Percentiles rank a stretch among this genome's conserved stretches.
Conservation (phyloP, 1,140 invertebrate genomes). For the Tetragonula clypearis region DNA sequence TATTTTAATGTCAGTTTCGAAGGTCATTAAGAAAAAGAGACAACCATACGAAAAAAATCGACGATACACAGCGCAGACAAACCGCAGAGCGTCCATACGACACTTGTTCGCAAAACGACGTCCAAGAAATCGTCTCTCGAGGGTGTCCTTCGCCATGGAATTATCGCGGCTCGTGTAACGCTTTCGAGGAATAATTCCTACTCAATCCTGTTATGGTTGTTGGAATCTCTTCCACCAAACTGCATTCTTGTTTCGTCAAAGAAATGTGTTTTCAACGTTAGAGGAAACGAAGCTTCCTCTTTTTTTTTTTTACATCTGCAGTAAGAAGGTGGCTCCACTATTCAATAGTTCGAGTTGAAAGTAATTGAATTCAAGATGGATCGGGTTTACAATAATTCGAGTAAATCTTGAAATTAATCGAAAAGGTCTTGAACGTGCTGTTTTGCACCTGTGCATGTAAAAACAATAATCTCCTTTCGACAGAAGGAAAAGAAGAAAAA, state of each 20-base stretch:
- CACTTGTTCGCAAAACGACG: slow-evolving; percentile 4
- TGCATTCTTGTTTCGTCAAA: neutral
- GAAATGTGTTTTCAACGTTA: neutral
- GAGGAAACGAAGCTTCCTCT: neutral
- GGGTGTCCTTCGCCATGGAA: slow-evolving; percentile 19
- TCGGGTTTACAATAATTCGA: too few relatives aligned
- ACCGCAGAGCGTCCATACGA: neutral
- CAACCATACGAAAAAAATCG: neutral
- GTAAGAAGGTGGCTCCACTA: too few relatives aligned
- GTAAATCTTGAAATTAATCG: too few relatives aligned
- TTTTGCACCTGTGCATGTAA: too few relatives aligned
- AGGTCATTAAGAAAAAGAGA: neutral
- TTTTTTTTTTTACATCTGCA: too few relatives aligned
- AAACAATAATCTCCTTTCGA: too few relatives aligned
- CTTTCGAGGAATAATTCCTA: neutral
- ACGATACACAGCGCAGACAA: neutral
- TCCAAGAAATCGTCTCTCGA: neutral
- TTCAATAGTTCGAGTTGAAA: too few relatives aligned
- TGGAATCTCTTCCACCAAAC: neutral
- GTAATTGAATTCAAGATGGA: too few relatives aligned
- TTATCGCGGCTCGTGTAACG: neutral
- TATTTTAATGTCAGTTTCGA: neutral
- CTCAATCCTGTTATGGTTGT: neutral
- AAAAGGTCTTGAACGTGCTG: too few relatives aligned
- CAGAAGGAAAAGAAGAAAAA: too few relatives aligned